Conservation (phyloP, 2,797 vertebrate species). For the Gymnodraco acuticeps region DNA sequence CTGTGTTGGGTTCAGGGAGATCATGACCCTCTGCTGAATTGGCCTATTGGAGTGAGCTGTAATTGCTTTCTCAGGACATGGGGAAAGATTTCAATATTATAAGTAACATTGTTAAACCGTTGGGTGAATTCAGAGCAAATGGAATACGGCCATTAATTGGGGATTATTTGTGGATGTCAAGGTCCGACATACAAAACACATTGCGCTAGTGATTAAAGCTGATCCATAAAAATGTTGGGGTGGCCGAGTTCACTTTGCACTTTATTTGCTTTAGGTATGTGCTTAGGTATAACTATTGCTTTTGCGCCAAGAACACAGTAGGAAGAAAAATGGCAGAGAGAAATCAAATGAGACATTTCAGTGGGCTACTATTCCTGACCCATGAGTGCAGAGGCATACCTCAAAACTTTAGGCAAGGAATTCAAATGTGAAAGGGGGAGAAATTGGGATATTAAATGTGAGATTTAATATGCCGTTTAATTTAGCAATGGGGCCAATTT, state of each 20-base stretch:
- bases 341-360: not conserved
- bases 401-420: too few species aligned
- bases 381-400: too few species aligned
- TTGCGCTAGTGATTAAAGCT: not conserved
- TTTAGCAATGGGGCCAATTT: too few species aligned
- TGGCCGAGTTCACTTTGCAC: not conserved
- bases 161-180: not conserved
- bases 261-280: not conserved
- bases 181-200: not conserved
- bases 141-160: not conserved
- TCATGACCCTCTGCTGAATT: slow-evolving; percentile 56
- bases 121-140: not conserved
- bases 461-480: too few species aligned
- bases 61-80: slow-evolving; percentile 70
- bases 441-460: too few species aligned
- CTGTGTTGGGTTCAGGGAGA: slow-evolving; percentile 66
- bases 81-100: slow-evolving; percentile 46
- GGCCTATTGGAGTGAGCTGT: slow-evolving; percentile 69
- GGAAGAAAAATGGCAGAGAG: too few species aligned
- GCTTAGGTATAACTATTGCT: too few species aligned
- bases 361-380: too few species aligned
- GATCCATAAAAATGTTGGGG: not conserved
- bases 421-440: too few species aligned
- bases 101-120: slow-evolving; percentile 32
- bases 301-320: too few species aligned